A percentile compares a stretch with the other conserved stretches of the same genome.
phyloP scores from a whole-genome alignment of 2,797 vertebrate genomes.

The Lagocephalus sceleratus region DNA sequence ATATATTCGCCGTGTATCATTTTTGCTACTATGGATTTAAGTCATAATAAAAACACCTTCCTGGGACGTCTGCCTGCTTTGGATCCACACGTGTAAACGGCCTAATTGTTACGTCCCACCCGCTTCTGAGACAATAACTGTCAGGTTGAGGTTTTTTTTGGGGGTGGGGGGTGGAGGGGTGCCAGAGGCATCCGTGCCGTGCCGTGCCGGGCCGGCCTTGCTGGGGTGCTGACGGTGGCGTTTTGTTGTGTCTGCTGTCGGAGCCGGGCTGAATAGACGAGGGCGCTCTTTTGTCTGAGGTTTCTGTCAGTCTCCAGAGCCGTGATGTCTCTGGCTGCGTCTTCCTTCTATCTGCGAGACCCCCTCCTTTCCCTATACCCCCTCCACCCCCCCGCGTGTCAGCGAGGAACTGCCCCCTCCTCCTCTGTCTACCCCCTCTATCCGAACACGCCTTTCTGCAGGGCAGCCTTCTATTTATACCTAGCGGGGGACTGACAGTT shows the following conservation, averaged over 20 bases:
- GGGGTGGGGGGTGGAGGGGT: slow-evolving; percentile 7
- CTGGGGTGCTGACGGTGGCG: slow-evolving; percentile 38
- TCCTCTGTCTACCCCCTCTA: slow-evolving; percentile 48
- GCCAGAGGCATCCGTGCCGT: slow-evolving; percentile 27
- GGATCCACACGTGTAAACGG: too few relatives aligned
- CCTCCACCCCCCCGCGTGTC: slow-evolving; percentile 45
- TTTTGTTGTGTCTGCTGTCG: slow-evolving; percentile 66
- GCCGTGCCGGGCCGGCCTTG: slow-evolving; percentile 26
- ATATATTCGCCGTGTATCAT: slow-evolving; percentile 66
- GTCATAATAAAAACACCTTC: slow-evolving; percentile 50
- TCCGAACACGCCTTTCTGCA: slow-evolving; percentile 70
- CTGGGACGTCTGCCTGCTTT: too few relatives aligned
- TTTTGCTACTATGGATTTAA: slow-evolving; percentile 72
- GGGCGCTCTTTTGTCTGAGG: slow-evolving; percentile 63
- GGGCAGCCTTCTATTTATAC: slow-evolving; percentile 76
- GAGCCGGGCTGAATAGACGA: slow-evolving; percentile 54
- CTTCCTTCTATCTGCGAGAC: slow-evolving; percentile 21
- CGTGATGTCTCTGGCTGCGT: slow-evolving; percentile 53
- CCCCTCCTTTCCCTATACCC: slow-evolving; percentile 4
- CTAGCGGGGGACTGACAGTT: slow-evolving; percentile 79
- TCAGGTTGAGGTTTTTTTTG: slow-evolving; percentile 11
- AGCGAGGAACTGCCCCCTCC: slow-evolving; percentile 50
- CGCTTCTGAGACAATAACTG: slow-evolving; percentile 24
- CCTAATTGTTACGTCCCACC: slow-evolving; percentile 34
- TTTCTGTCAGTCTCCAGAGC: slow-evolving; percentile 59